Percentiles rank a stretch among this genome's conserved stretches.
Conservation (phyloP, 2,888 invertebrate genomes). For the Plebejus argus region DNA sequence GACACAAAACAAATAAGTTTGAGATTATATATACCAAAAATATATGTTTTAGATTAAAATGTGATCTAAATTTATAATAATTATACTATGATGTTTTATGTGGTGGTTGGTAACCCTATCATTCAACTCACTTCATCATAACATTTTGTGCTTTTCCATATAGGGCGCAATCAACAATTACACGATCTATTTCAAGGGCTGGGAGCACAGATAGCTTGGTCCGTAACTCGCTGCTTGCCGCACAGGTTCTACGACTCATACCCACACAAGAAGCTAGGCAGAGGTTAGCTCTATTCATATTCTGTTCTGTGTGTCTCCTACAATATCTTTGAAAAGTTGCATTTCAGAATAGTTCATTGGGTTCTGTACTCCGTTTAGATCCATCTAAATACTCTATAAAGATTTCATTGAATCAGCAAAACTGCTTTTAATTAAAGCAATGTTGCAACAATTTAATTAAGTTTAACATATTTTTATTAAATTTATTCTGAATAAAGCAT, state of each 20-base stretch:
- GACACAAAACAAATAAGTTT: not conserved
- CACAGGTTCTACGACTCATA: constrained; percentile 90
- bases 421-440: no score
- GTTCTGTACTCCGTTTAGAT: not conserved
- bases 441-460: no score
- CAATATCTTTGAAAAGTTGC: not conserved
- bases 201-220: constrained; percentile 85
- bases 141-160: constrained; percentile 36
- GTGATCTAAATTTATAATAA: no score
- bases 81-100: not conserved
- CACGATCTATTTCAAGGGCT: constrained; percentile 67
- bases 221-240: constrained; percentile 87
- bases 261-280: constrained; percentile 91
- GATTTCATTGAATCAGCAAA: no score
- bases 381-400: no score
- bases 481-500: no score
- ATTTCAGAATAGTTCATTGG: not conserved
- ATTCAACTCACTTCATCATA: not conserved
- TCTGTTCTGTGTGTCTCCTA: not conserved
- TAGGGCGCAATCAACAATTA: constrained; percentile 70
- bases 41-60: no score
- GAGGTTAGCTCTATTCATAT: constrained; percentile 69
- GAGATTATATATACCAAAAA: not conserved
- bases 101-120: not conserved
- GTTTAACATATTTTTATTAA: no score